Evolutionary conservation across 2,888 invertebrate genomes (phyloP).

Genomic region (Sesia bembeciformis): DNA sequence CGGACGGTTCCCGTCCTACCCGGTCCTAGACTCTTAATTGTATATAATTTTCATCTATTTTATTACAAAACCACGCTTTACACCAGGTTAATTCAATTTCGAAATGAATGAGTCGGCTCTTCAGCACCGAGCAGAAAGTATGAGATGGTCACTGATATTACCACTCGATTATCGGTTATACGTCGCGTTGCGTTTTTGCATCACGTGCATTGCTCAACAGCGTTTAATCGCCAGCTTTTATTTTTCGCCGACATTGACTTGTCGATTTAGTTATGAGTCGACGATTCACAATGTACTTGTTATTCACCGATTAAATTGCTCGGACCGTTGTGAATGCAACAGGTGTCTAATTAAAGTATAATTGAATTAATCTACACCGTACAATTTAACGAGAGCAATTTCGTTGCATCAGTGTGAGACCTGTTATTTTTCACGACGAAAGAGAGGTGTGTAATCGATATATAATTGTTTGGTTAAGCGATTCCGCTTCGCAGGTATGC

Average conservation of each 20-base stretch:
- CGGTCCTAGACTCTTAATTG: constrained; percentile 22
- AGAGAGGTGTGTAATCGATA: constrained; percentile 12
- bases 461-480: constrained; percentile 31
- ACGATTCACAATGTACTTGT: constrained; percentile 4
- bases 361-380: constrained; percentile 14
- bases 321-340: constrained; percentile 8
- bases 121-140: neutral
- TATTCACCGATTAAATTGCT: constrained; percentile 13
- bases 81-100: constrained; percentile 28
- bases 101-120: constrained; percentile 13
- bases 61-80: constrained; percentile 23
- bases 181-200: constrained; percentile 20
- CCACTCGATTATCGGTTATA: constrained; percentile 21
- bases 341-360: constrained; percentile 17
- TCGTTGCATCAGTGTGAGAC: constrained; percentile 8
- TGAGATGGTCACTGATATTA: neutral
- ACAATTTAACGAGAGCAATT: constrained; percentile 7
- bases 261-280: constrained; percentile 15
- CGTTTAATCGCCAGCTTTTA: constrained; percentile 18
- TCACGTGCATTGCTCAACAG: constrained; percentile 23
- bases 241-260: constrained; percentile 17
- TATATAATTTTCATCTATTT: constrained; percentile 36
- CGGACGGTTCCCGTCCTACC: constrained; percentile 13
- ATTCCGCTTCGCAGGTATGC: constrained; percentile 22
- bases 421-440: constrained; percentile 3